Evolutionary conservation across 2,888 invertebrate genomes (phyloP).

Genomic region (Sinohyriopsis cumingii): DNA sequence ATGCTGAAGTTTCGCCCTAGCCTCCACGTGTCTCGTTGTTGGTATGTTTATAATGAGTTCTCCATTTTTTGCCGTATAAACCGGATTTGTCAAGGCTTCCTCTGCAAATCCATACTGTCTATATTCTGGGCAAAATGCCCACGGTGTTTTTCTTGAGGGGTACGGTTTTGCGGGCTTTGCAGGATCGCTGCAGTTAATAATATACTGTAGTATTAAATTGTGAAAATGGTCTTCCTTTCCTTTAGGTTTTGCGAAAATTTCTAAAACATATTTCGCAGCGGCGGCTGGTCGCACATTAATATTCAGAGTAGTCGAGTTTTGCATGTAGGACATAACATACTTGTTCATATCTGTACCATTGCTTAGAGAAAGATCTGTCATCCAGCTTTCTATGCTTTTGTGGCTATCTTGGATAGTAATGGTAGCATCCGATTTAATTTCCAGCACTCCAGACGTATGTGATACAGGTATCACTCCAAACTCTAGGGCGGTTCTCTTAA

Average conservation of each 20-base stretch:
- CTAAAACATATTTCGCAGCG: too few species aligned
- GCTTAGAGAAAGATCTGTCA: too few species aligned
- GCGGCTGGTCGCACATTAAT: too few species aligned
- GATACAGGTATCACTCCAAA: slow-evolving; percentile 9
- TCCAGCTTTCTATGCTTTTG: background rate
- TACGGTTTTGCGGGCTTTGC: background rate
- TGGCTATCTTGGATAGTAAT: background rate
- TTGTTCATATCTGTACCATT: too few species aligned
- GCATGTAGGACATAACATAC: too few species aligned
- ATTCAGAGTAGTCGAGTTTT: too few species aligned
- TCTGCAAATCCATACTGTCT: slow-evolving; percentile 16
- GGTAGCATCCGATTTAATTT: slow-evolving; percentile 3
- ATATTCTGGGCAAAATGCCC: slow-evolving; percentile 12
- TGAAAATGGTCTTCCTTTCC: too few species aligned
- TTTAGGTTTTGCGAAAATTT: too few species aligned
- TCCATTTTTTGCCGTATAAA: slow-evolving; percentile 7
- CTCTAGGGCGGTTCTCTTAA: slow-evolving; percentile 3
- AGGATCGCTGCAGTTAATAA: slow-evolving; percentile 8
- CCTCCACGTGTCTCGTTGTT: slow-evolving; percentile 11
- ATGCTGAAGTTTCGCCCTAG: slow-evolving; percentile 11
- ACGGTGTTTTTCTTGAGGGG: slow-evolving; percentile 10
- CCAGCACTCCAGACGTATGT: slow-evolving; percentile 8
- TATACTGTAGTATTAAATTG: background rate
- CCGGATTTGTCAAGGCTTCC: background rate
- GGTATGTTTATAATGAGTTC: slow-evolving; percentile 10